Conservation (phyloP, 2,797 vertebrate species). For the Tamandua tetradactyla region DNA sequence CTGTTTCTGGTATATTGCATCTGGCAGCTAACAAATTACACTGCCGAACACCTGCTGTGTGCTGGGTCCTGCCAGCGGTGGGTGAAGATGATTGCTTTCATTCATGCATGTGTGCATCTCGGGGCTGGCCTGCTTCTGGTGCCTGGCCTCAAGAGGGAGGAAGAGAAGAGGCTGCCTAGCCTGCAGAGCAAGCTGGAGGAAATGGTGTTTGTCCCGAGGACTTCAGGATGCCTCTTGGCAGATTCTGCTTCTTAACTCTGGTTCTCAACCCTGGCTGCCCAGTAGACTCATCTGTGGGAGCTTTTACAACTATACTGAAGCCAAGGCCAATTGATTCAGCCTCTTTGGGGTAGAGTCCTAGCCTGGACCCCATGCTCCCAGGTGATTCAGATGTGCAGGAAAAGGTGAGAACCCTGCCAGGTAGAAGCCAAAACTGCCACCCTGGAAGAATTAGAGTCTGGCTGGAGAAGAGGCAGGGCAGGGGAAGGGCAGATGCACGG, state of each 20-base stretch:
- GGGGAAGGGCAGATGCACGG: background rate
- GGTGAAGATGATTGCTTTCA: background rate
- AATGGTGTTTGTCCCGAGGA: accelerated
- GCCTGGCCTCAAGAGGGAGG: background rate
- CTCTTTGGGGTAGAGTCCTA: background rate
- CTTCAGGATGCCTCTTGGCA: background rate
- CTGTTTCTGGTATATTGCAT: no score
- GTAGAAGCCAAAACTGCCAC: background rate
- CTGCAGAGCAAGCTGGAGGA: background rate
- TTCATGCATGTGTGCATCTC: no score
- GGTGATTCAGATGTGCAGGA: background rate
- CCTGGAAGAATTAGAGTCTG: background rate
- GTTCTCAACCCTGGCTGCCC: background rate
- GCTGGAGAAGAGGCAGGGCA: background rate
- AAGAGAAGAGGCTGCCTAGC: background rate
- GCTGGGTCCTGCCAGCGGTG: background rate
- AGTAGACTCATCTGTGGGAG: no score
- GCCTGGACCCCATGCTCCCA: no score
- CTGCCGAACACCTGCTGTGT: background rate
- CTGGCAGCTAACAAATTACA: no score
- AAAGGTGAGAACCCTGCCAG: background rate
- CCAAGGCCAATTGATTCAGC: background rate
- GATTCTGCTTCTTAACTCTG: background rate
- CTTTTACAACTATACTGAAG: background rate
- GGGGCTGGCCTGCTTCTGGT: background rate